Evolutionary conservation across 37 sponge, comb jelly and placozoan genomes (phyloP).

Genomic region (Chondrosia reniformis): DNA sequence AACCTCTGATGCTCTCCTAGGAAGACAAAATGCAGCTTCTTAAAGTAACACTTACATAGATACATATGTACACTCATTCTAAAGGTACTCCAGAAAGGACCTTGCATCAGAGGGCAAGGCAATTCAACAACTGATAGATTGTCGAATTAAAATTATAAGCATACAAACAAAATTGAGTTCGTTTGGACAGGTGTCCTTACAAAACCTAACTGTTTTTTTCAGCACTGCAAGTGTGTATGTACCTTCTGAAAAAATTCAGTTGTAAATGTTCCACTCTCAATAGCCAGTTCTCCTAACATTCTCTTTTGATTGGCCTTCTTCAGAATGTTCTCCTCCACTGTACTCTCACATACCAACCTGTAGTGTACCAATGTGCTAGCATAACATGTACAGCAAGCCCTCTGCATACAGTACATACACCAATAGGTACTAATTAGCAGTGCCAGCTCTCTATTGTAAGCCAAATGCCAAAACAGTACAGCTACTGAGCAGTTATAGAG

Average conservation of each 20-base stretch:
- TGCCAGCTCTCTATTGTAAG: too few species aligned
- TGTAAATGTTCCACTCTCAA: conserved; percentile 95
- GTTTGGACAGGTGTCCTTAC: too few species aligned
- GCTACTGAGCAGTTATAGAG: not conserved
- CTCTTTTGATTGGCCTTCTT: conserved; percentile 98
- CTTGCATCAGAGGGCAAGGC: conserved; percentile 74
- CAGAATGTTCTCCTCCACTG: conserved; percentile 96
- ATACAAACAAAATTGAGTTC: too few species aligned
- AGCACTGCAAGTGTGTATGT: not conserved
- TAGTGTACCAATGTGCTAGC: not conserved
- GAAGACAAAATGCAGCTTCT: not conserved
- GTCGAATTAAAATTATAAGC: too few species aligned
- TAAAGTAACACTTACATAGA: too few species aligned
- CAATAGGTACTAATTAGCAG: too few species aligned
- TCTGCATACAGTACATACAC: too few species aligned
- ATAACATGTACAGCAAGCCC: too few species aligned
- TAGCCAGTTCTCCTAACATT: conserved; percentile 91
- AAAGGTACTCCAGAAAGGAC: too few species aligned
- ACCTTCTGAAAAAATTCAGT: conserved; percentile 96
- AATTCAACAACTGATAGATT: conserved; percentile 78
- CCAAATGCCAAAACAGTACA: not conserved
- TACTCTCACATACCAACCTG: conserved; percentile 86
- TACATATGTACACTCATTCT: too few species aligned
- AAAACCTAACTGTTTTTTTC: not conserved
- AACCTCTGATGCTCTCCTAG: conserved; percentile 4